Conservation (phyloP, 92 coral and sea anemone species). For the Epizoanthus stellaris region DNA sequence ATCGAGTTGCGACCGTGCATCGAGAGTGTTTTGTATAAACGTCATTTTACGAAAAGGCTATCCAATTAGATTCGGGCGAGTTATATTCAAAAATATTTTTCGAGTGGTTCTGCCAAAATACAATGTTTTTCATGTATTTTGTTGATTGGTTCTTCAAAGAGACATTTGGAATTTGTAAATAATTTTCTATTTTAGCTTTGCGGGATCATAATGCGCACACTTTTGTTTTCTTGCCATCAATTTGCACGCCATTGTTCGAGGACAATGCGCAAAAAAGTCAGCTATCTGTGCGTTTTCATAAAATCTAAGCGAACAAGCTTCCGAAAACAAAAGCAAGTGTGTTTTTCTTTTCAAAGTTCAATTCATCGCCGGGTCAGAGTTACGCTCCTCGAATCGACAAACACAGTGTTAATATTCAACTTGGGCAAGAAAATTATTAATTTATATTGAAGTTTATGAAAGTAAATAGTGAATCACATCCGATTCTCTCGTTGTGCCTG, state of each 20-base stretch:
- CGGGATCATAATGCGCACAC: conserved; percentile 71
- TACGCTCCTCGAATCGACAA: conserved; percentile 52
- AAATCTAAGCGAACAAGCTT: conserved; percentile 79
- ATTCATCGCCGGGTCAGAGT: conserved; percentile 49
- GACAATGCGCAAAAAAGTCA: conserved; percentile 81
- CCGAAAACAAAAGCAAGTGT: conserved; percentile 70
- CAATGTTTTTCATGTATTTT: conserved; percentile 73
- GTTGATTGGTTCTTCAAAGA: conserved; percentile 90
- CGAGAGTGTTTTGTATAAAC: conserved; percentile 68
- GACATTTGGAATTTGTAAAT: conserved; percentile 93
- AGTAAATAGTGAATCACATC: conserved; percentile 83
- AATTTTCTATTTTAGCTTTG: conserved; percentile 83
- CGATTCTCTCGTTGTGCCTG: conserved; percentile 84
- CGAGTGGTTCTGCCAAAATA: conserved; percentile 73
- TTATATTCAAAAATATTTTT: conserved; percentile 78
- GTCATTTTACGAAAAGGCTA: conserved; percentile 94
- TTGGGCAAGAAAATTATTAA: conserved; percentile 81
- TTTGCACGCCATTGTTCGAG: conserved; percentile 78
- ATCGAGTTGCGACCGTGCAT: conserved; percentile 80
- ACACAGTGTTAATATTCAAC: conserved; percentile 86
- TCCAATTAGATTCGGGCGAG: conserved; percentile 90
- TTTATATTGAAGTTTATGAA: conserved; percentile 85
- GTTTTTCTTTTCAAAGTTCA: conserved; percentile 78
- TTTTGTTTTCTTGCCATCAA: conserved; percentile 80
- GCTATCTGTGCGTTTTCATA: conserved; percentile 86